These are phyloP conservation scores for Melanotus villosus DNA, from an alignment of 2,888 invertebrate genomes.

Conservation along the genomic window DNA sequence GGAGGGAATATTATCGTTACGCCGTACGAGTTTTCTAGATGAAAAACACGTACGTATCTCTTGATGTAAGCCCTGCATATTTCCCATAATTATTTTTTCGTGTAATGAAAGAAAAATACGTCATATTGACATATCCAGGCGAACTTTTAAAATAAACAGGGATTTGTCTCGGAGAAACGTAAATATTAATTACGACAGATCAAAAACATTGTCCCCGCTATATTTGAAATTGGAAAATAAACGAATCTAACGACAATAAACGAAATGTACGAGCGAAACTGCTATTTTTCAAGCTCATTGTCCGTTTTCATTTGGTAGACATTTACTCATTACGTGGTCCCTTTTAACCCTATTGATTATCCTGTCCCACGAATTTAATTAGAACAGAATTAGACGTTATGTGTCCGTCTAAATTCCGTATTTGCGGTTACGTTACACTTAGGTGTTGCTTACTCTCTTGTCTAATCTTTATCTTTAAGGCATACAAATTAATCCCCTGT, in stretches of 20 bases:
- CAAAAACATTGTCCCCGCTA: conserved; percentile 55
- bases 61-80: conserved; percentile 6
- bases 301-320: conserved; percentile 46
- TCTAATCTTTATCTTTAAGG: background rate
- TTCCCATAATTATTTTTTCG: conserved; percentile 43
- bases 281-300: conserved; percentile 49
- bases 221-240: conserved; percentile 50
- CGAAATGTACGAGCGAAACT: conserved; percentile 37
- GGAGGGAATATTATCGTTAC: too few species aligned
- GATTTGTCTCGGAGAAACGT: conserved; percentile 53
- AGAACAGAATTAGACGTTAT: conserved; percentile 54
- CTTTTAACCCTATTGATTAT: conserved; percentile 65
- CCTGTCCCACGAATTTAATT: conserved; percentile 59
- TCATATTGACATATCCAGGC: conserved; percentile 51
- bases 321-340: conserved; percentile 48
- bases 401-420: conserved; percentile 47
- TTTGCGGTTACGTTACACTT: conserved; percentile 43
- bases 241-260: conserved; percentile 47
- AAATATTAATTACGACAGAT: conserved; percentile 61
- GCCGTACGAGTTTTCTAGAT: too few species aligned
- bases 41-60: background rate
- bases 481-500: background rate
- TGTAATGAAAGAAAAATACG: conserved; percentile 55
- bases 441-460: background rate
- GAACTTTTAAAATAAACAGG: conserved; percentile 49